Evolutionary conservation across 2,888 invertebrate species (phyloP).

Genomic region (Camponotus fellah): DNA sequence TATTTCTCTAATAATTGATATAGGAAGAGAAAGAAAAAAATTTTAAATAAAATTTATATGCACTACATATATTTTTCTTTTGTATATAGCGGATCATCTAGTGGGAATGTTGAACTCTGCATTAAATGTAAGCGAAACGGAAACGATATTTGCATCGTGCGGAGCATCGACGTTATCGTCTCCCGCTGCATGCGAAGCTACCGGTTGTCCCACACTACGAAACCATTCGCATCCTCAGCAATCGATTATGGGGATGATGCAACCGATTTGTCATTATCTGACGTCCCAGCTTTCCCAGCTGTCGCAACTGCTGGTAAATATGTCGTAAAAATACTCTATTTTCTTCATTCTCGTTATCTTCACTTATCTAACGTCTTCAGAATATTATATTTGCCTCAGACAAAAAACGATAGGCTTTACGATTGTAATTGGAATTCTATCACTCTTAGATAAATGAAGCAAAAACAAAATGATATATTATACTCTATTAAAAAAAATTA

Average conservation of each 20-base stretch:
- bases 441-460: not conserved
- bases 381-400: not conserved
- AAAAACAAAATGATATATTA: not conserved
- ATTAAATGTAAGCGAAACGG: constrained; percentile 88
- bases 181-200: constrained; percentile 79
- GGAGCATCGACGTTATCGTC: constrained; percentile 85
- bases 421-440: not conserved
- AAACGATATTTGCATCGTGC: constrained; percentile 86
- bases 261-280: constrained; percentile 89
- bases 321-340: not conserved
- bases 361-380: not conserved
- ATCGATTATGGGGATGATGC: constrained; percentile 88
- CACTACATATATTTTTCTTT: constrained; percentile 33
- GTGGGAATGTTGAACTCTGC: constrained; percentile 88
- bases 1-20: not conserved
- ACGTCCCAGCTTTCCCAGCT: constrained; percentile 90
- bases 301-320: constrained; percentile 86
- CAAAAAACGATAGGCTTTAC: not conserved
- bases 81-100: constrained; percentile 87
- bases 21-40: too few species aligned
- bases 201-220: constrained; percentile 86
- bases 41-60: not conserved
- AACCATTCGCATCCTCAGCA: constrained; percentile 82
- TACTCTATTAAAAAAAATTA: not conserved
- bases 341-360: not conserved